Base-by-base conservation (phyloP, 2,888 invertebrate genomes). In the Monopis laevigella region DNA sequence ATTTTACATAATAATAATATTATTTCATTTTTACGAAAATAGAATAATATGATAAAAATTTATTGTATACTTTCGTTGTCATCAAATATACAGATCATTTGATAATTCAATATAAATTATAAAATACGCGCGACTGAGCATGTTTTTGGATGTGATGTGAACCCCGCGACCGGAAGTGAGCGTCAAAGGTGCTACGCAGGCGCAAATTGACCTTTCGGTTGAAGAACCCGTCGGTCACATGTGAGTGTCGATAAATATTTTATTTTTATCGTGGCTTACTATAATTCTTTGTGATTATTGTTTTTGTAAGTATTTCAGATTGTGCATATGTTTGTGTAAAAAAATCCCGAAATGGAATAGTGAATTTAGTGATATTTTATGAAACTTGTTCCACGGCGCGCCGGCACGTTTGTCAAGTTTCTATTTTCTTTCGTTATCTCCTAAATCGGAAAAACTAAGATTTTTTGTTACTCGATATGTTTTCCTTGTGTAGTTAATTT, bases 221-320 rank as follows among this genome's bases (percentile, higher is more conserved):
- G 86, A 86, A 89, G 88, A 88, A 87, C 88, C 89, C 90, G 89
- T 89, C 89, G 89, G 88, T 88, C 90, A 90, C 90, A 91, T 89
- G 91, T 91, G 89, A 91, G 90, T 91, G 88, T 83, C 78, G 80
- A 80, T 81, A 78, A 80, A 80, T 80, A 81, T 77, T 69, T 66
- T 69, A 69, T 62, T 82, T 80, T 82, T 78, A 74, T 60, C 59
- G 77, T 68, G 70, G 68, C 67, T 67, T 64, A 54, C 62, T 66
- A 60, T 62, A 60, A 65, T 67, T 69, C 66, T 61, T 69, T 61
- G 53, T 64, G 59, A 58, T 64, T 63, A 65, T 59, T 61, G 61
- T 66, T 78, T 77, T 77, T 54, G 81, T 81, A 75, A 82, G 81
- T 81, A 80, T 74, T 71, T 68, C 59, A 50, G 55, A 61, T 64